Evolutionary conservation across 2,888 invertebrate species (phyloP), one percentile per base, ranked within the genome.

Genomic region (Heliothis peltigera): DNA sequence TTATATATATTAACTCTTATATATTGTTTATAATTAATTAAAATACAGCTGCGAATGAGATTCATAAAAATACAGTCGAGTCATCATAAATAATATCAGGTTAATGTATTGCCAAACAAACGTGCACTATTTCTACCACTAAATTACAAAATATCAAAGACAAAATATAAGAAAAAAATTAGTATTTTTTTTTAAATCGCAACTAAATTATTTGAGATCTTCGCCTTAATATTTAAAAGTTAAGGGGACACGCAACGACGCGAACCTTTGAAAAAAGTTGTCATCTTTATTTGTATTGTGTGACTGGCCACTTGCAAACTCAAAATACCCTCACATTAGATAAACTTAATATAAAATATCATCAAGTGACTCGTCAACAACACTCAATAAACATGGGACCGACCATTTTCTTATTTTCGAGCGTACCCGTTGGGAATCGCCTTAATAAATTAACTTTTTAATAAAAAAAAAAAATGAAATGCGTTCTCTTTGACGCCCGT

Each of bases 131-230:
- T 79, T 86, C 89, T 88, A 89, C 83, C 64, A 77, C 84, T 85
- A 86, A 83, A 68, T 82, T 87, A 86, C 85, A 82, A 82, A 84
- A 85, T 77, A 86, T 86, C 85, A 89, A 88, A 89, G 87, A 88
- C 87, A 88, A 86, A 86, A 79, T 78, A 76, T 78, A 78, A 77
- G 75, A 75, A 79, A 75, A 73, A 82, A 80, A 80, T 75, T 78
- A 76, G 74, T 78, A 66, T 77, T 73, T 72, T 57, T 63, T 80
- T 79, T 70, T n/a, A n/a, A 64, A 71, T 77, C 77, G 83, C 82
- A 92, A 92, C 92, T 93, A 92, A 92, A 92, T 90, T 92, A 93
- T 89, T 89, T 94, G 94, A 94, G 94, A 94, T 94, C 94, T 90
- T 89, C 91, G 87, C 85, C 91, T 90, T 92, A 92, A 84, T 85